Conservation (phyloP, 2,888 invertebrate species). For the Drosophila conformis region DNA sequence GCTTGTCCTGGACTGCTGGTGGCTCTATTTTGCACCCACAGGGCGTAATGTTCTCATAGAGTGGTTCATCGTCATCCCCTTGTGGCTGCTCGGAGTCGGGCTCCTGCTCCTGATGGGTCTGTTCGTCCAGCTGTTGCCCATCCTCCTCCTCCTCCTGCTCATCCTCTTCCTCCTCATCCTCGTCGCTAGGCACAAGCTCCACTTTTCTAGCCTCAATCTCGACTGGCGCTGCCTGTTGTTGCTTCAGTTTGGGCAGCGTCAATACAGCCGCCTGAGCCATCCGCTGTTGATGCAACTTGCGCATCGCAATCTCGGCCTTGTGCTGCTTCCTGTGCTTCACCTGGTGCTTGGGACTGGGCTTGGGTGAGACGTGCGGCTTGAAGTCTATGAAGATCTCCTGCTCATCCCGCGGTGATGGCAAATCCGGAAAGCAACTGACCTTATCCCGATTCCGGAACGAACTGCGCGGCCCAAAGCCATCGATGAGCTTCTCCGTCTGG, state of each 20-base stretch:
- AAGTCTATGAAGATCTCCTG: constrained; percentile 95
- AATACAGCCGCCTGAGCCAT: constrained; percentile 78
- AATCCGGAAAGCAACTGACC: constrained; percentile 58
- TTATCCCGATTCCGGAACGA: constrained; percentile 73
- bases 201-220: constrained; percentile 63
- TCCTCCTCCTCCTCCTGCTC: constrained; percentile 47
- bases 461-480: constrained; percentile 74
- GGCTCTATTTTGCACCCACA: constrained; percentile 84
- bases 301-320: constrained; percentile 84
- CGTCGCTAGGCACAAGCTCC: constrained; percentile 62
- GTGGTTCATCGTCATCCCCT: constrained; percentile 69
- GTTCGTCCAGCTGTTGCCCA: constrained; percentile 7
- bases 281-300: constrained; percentile 87
- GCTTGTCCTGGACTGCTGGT: constrained; percentile 76
- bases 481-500: constrained; percentile 78
- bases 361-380: constrained; percentile 90
- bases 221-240: constrained; percentile 40
- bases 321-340: constrained; percentile 90
- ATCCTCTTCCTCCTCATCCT: constrained; percentile 41
- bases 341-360: constrained; percentile 87
- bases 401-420: constrained; percentile 85
- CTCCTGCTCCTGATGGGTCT: constrained; percentile 35
- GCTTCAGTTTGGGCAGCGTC: constrained; percentile 65
- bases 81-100: constrained; percentile 49
- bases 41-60: constrained; percentile 81